Conservation (phyloP, 2,797 vertebrate genomes). For the Oreochromis mossambicus region DNA sequence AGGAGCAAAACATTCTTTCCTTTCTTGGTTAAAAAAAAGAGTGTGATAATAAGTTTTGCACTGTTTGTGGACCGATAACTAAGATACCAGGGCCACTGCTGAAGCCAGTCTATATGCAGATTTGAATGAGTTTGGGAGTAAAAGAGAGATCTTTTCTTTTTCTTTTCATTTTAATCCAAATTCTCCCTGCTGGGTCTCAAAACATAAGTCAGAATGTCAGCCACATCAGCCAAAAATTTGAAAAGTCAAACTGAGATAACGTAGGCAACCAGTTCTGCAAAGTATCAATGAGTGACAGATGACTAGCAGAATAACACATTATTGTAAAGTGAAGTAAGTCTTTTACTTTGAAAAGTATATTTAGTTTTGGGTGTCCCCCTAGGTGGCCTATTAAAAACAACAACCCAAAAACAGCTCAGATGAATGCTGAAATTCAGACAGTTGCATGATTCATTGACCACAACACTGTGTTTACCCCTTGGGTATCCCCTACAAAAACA, state of each 20-base stretch:
- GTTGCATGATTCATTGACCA: neutral
- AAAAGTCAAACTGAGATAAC: neutral
- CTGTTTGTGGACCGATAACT: neutral
- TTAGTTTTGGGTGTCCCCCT: neutral
- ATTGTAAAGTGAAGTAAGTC: neutral
- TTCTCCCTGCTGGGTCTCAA: neutral
- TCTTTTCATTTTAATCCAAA: neutral
- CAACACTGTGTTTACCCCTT: slow-evolving; percentile 25
- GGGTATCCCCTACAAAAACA: slow-evolving; percentile 35
- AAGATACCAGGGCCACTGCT: neutral
- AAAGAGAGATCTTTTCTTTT: neutral
- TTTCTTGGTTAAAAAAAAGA: neutral
- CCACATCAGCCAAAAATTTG: neutral
- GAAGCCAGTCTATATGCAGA: neutral
- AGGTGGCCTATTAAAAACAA: neutral
- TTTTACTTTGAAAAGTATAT: neutral
- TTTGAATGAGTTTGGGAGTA: neutral
- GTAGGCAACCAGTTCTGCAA: neutral
- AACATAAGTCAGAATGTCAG: neutral
- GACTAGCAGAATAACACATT: neutral
- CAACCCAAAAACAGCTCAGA: neutral
- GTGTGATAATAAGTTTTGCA: neutral
- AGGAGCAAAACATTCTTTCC: neutral
- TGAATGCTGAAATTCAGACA: slow-evolving; percentile 20
- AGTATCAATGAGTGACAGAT: neutral